These are phyloP conservation scores for Acholoe squamosa DNA, from an alignment of 2,888 invertebrate genomes.

Conservation along the genomic window DNA sequence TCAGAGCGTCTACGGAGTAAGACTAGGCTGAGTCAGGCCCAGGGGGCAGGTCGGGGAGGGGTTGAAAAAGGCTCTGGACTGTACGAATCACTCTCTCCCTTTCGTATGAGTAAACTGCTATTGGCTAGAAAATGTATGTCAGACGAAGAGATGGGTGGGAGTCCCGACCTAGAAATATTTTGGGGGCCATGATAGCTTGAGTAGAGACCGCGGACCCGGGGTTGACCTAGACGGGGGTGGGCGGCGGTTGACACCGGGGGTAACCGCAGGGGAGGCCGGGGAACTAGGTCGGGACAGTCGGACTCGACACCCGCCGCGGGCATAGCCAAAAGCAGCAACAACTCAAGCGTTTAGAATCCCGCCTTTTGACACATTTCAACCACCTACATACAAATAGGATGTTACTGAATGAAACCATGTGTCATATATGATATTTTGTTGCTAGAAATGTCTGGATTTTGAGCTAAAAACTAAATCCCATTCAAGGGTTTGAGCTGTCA, in stretches of 20 bases:
- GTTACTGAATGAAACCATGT: too few relatives aligned
- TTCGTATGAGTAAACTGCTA: background rate
- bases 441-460: too few relatives aligned
- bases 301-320: background rate
- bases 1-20: too few relatives aligned
- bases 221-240: background rate
- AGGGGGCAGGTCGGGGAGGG: too few relatives aligned
- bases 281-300: background rate
- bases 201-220: too few relatives aligned
- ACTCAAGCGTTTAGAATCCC: too few relatives aligned
- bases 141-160: background rate
- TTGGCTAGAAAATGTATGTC: background rate
- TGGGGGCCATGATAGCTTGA: background rate
- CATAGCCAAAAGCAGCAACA: background rate
- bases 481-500: background rate
- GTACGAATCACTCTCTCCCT: background rate
- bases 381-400: too few relatives aligned
- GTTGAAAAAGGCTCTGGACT: too few relatives aligned
- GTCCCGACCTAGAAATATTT: background rate
- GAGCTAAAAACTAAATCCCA: background rate
- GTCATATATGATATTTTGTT: too few relatives aligned
- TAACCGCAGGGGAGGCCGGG: background rate
- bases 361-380: too few relatives aligned
- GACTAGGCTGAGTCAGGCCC: too few relatives aligned
- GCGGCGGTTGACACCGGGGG: background rate